Base-by-base conservation (phyloP, 2,113 vertebrate species). In the Etheostoma cragini region DNA sequence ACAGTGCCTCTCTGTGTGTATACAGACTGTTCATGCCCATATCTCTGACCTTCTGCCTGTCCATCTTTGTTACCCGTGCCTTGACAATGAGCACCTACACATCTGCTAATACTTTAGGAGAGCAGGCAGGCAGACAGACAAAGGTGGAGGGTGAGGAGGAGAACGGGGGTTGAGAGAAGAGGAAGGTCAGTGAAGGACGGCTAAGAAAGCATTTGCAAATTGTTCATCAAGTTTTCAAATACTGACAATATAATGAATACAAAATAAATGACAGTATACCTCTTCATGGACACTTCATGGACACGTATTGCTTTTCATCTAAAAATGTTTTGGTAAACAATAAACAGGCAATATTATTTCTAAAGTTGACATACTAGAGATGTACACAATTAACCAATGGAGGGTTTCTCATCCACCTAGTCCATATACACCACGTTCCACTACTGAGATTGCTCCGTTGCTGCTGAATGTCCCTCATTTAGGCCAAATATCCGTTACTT, bases 51-150 rank as follows among this genome's bases (percentile, higher is more conserved):
- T 68, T 74, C 65, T 74, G 85, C 77, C 67, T 82, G 82, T 87
- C 87, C 49, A 56, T 89, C 74, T 84, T 49, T 30, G 69, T 83
- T 90, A 88, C 68, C 76, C 85, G 70, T 26, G 57, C 71, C 56
- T 54, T 35, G 76, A 89, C 79, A 67, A 56, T 53, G 75, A 76
- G 78, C 52, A 77, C 73, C 88, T 94, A 63, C 94, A 97, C 96
- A 97, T 97, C 96, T 97, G 97, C 94, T 95, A 96, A 91, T 92
- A 87, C 93, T 97, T 97, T 90, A 54, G 57, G 64, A 57, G 62
- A 74, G 91, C 87, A 89, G 91, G 93, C 91, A 90, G 38, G 38
- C 38, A 90, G 38, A 93, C 90, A 95, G 95, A 64, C 26, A 95
- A 92, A 94, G 92, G 93, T 87, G 91, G 72, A 58, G 53, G 64